phyloP scores from a whole-genome alignment of 2,113 vertebrate genomes.

The Polypterus bichir region DNA sequence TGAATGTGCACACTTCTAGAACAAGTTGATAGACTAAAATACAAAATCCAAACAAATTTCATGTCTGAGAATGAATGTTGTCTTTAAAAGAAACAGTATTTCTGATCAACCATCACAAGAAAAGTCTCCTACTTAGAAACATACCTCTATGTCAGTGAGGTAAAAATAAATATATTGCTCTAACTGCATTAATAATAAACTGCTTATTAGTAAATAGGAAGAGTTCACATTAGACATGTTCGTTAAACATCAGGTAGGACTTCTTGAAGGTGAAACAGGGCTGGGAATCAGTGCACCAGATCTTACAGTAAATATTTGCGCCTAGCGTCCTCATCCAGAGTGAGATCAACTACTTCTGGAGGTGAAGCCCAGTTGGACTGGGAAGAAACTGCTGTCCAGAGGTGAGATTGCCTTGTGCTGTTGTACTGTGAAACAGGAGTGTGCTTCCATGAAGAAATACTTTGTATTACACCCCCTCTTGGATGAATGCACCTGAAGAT shows the following conservation, averaged over 20 bases:
- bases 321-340: constrained; percentile 81
- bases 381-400: constrained; percentile 74
- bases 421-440: constrained; percentile 51
- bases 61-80: constrained; percentile 7
- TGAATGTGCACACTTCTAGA: neutral
- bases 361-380: constrained; percentile 83
- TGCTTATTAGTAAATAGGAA: constrained; percentile 26
- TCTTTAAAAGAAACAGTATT: constrained; percentile 22
- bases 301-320: constrained; percentile 86
- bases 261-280: constrained; percentile 39
- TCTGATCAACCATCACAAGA: constrained; percentile 11
- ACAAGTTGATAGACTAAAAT: neutral
- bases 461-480: constrained; percentile 87
- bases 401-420: constrained; percentile 52
- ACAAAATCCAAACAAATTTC: constrained; percentile 6
- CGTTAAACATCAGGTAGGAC: constrained; percentile 32
- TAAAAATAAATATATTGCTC: constrained; percentile 20
- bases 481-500: constrained; percentile 70
- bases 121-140: constrained; percentile 17
- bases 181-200: constrained; percentile 29
- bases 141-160: constrained; percentile 19
- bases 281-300: constrained; percentile 46
- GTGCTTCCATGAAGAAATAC: constrained; percentile 81
- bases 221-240: constrained; percentile 27
- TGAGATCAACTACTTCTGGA: constrained; percentile 89